Conservation (phyloP, 2,888 invertebrate species). For the Hylaea fasciaria region DNA sequence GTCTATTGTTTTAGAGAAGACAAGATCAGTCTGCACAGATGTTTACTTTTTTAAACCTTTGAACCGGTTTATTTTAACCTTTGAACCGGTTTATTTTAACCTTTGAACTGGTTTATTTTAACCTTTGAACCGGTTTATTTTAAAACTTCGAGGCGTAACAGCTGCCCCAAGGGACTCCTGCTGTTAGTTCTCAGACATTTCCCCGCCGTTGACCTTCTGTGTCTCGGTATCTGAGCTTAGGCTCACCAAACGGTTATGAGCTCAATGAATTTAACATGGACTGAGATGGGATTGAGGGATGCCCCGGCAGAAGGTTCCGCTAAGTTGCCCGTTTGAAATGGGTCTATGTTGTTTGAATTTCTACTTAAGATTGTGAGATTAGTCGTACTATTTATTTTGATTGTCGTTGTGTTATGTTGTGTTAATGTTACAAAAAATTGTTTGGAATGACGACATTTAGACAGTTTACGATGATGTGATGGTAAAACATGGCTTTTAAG, state of each 20-base stretch:
- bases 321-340: background rate
- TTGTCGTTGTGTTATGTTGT: background rate
- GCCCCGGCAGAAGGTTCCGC: conserved; percentile 6
- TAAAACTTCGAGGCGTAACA: conserved; percentile 2
- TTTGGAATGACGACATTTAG: no score
- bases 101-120: background rate
- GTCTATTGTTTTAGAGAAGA: no score
- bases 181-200: conserved; percentile 9
- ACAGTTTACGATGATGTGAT: no score
- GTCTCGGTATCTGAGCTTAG: conserved; percentile 12
- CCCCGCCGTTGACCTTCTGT: conserved; percentile 10
- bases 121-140: background rate
- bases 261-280: conserved; percentile 38
- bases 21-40: no score
- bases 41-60: no score
- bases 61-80: no score
- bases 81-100: no score
- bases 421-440: no score
- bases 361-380: conserved; percentile 1
- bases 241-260: conserved; percentile 32
- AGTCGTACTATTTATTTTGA: background rate
- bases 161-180: conserved; percentile 6
- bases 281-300: conserved; percentile 27
- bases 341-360: background rate
- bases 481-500: no score